Evolutionary conservation across 2,888 invertebrate species (phyloP).

Genomic region (Pristionchus entomophagus): DNA sequence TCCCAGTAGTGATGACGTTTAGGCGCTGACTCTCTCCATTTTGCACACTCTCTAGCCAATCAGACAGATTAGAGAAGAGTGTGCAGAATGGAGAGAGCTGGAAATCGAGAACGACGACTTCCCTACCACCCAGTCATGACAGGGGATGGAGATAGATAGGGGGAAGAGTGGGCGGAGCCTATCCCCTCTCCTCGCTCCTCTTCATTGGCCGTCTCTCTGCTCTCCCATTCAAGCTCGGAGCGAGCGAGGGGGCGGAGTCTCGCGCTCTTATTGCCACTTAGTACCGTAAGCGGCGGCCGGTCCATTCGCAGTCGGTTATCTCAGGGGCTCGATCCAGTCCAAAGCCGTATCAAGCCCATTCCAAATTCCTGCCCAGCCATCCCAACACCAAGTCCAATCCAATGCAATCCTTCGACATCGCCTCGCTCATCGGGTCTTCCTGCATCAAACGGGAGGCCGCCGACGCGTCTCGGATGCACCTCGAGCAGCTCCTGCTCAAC

Average conservation of each 20-base stretch:
- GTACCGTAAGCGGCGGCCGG: slow-evolving; percentile 14
- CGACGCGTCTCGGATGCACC: not conserved
- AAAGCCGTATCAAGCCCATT: too few relatives aligned
- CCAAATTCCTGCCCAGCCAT: too few relatives aligned
- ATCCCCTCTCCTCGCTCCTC: not conserved
- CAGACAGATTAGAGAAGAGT: too few relatives aligned
- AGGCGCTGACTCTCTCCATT: too few relatives aligned
- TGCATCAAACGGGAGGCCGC: not conserved
- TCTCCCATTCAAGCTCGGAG: slow-evolving; percentile 1
- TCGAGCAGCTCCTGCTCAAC: slow-evolving; percentile 39
- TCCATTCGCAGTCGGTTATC: not conserved
- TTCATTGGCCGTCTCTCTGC: slow-evolving; percentile 4
- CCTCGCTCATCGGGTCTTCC: slow-evolving; percentile 31
- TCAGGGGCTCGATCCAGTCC: not conserved
- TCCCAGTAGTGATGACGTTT: not conserved
- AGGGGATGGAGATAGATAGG: not conserved
- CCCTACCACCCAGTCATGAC: not conserved
- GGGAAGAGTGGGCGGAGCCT: too few relatives aligned
- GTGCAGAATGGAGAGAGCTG: too few relatives aligned
- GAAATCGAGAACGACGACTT: not conserved
- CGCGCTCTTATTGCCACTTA: slow-evolving; percentile 3
- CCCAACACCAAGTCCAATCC: not conserved
- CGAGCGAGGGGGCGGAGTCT: slow-evolving; percentile 9
- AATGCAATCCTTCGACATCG: slow-evolving; percentile 48
- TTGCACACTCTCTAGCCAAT: too few relatives aligned